Conservation (phyloP, 2,888 invertebrate genomes). For the Patella caerulea region DNA sequence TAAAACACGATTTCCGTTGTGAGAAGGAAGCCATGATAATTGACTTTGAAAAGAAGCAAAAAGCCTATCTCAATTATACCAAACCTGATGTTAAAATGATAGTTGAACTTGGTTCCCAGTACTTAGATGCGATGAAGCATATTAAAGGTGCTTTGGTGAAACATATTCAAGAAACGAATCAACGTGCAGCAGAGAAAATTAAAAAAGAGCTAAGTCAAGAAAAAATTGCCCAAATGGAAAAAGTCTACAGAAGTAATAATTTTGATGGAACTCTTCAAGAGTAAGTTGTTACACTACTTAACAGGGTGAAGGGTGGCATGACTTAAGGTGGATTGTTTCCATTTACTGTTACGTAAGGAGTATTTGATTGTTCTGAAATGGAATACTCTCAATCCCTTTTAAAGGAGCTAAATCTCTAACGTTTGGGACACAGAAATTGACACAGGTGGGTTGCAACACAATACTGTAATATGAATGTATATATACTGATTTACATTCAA, state of each 20-base stretch:
- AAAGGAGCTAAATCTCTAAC: no score
- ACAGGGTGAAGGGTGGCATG: background rate
- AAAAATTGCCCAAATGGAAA: slow-evolving; percentile 40
- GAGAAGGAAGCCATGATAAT: background rate
- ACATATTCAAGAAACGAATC: slow-evolving; percentile 61
- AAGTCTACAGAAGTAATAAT: slow-evolving; percentile 43
- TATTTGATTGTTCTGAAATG: no score
- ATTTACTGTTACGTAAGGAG: no score
- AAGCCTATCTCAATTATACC: slow-evolving; percentile 29
- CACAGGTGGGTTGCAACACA: no score
- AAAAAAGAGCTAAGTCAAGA: slow-evolving; percentile 43
- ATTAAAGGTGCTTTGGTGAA: slow-evolving; percentile 61
- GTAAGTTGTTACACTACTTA: slow-evolving; percentile 35
- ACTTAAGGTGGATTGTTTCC: no score
- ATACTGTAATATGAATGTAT: no score
- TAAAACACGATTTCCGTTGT: slow-evolving; percentile 44
- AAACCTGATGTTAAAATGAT: slow-evolving; percentile 40
- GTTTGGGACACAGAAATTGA: no score
- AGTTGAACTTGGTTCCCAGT: slow-evolving; percentile 51
- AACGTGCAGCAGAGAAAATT: slow-evolving; percentile 44
- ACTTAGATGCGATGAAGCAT: slow-evolving; percentile 57
- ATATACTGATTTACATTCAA: no score
- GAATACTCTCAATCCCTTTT: no score
- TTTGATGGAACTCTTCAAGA: slow-evolving; percentile 45
- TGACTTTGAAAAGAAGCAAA: slow-evolving; percentile 3